Base-by-base conservation (phyloP, 2,888 invertebrate genomes). In the Lamellibrachia columna region DNA sequence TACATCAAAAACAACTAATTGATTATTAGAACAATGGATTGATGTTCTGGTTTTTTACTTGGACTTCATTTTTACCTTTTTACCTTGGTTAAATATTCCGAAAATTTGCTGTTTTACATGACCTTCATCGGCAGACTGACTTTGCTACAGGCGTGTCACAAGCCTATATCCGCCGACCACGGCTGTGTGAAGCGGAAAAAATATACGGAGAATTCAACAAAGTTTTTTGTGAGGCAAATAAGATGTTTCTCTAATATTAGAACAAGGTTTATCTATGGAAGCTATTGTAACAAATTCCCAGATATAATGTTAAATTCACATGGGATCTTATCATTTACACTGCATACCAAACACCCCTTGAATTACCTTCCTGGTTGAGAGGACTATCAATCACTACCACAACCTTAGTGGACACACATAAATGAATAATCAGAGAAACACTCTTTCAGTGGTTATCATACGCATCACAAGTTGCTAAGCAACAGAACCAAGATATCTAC, bases 331-430 rank as follows among this genome's bases (percentile, higher is more conserved):
- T 40, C 40, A 40, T 40, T 40, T 75, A 75, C 75, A 15, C 22
- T n/a, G 75, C 75, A 15, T 11, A 75, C 75, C 75, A 75, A 75
- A 75, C 22, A 75, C n/a, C 75, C 22, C 4, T 22, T 6, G 75
- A 75, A 75, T 75, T 75, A 22, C 75, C 22, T 15, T 75, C 6
- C 75, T 3, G 22, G n/a, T n/a, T 75, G 75, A 11, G 15, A n/a
- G 75, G 75, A 75, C 75, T 22, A 15, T 75, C 22, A n/a, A 75
- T 75, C 75, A 75, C 75, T 22, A 75, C n/a, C 75, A 3, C 75
- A 75, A 22, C 75, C 75, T 22, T 75, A 75, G 75, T 75, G 75
- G 75, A 75, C 75, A 75, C 75, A 75, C 75, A 75, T 75, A 75
- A 75, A 75, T 75, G 75, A 75, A 75, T 75, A 75, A 75, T 75